Base-by-base conservation (phyloP, 2,888 invertebrate species). In the Euplexia lucipara region DNA sequence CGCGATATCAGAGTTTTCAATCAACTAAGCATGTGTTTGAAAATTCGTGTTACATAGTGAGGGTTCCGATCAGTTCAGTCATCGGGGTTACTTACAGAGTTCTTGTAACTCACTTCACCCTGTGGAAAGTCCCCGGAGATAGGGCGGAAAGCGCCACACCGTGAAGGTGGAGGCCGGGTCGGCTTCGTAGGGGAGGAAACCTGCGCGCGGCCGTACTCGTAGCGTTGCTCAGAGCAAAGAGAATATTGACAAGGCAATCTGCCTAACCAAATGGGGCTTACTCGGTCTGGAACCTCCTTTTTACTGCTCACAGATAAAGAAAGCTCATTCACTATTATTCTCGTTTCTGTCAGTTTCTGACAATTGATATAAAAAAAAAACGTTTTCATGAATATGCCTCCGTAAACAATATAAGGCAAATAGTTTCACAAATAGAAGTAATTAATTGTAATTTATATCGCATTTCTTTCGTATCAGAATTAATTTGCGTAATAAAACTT, bases 101-200 rank as follows among this genome's bases (percentile, higher is more conserved):
- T 88, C 83, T 76, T 3, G 83, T 95, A 90, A 79, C 85, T 93
- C 86, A 7, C 1, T 3, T 87, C 69, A 91, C 93, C 95, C 94
- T 92, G 95, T 92, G 95, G 95, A 95, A 95, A 95, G 95, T 95
- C 95, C 95, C 95, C 95, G 95, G 95, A 95, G 92, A 88, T 68
- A 90, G 83, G 95, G 86, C 91, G 93, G 95, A 95, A 91, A 95
- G 93, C 93, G 92, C 77, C 93, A 77, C 89, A 91, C 89, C 85
- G 72, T 95, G 81, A 83, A 47, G 88, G 88, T 91, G 88, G 39
- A 82, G 89, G 91, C 91, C 86, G 89, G 88, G 79, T 75, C 69
- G 86, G 89, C 70, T 70, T 75, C 88, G 91, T 82, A 93, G 93
- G 93, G 94, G 66, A 85, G 92, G 92, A 39, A 5, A 93, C 92